Conservation (phyloP, 2,797 vertebrate species). For the Tauraco hartlaubi region DNA sequence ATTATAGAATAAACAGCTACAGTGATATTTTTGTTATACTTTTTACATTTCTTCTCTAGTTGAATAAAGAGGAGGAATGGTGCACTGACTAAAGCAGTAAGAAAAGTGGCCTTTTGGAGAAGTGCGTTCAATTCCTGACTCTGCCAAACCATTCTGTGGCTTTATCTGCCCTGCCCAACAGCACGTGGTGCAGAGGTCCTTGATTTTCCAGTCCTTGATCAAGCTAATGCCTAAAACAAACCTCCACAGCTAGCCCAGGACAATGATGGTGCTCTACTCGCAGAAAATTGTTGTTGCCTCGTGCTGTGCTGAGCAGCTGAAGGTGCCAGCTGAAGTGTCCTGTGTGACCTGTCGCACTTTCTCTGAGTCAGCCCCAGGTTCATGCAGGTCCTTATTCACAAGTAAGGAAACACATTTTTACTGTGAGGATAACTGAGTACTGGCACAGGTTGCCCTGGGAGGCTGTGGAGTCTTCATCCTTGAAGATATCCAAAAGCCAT, state of each 20-base stretch:
- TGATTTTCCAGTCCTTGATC: not conserved
- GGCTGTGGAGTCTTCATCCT: not conserved
- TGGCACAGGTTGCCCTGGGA: not conserved
- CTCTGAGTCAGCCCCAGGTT: not conserved
- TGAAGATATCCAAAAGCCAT: not conserved
- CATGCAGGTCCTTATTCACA: not conserved
- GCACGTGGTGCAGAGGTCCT: not conserved
- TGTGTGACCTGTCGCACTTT: not conserved
- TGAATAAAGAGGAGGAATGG: not conserved
- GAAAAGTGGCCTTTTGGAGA: not conserved
- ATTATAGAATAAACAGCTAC: not conserved
- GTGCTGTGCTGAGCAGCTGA: not conserved
- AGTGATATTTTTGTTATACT: not conserved
- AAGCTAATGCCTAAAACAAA: not conserved
- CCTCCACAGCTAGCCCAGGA: not conserved
- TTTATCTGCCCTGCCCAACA: not conserved
- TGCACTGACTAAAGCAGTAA: not conserved
- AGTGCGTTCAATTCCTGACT: not conserved
- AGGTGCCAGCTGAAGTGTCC: not conserved
- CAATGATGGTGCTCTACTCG: rapidly evolving
- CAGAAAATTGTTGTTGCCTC: not conserved
- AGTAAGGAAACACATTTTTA: not conserved
- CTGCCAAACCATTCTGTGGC: not conserved
- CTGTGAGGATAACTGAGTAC: not conserved
- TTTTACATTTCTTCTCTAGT: not conserved